phyloP scores from a whole-genome alignment of 2,797 vertebrate genomes.

The Toxotes lorentzi region DNA sequence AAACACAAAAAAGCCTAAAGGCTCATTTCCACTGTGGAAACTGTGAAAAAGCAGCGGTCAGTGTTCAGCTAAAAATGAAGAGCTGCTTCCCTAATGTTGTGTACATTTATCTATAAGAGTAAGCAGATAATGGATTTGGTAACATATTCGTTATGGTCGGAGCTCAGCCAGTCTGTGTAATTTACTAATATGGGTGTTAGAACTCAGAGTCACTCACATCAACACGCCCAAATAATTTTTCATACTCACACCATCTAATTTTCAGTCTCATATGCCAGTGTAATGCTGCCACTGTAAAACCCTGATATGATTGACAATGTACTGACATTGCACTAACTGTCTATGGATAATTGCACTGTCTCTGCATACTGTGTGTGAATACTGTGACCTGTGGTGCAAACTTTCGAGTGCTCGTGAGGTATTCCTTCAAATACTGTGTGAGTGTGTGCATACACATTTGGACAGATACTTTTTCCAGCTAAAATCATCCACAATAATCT shows the following conservation, averaged over 20 bases:
- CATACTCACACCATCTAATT: neutral
- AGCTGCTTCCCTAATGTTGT: neutral
- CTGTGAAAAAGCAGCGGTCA: neutral
- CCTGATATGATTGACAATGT: neutral
- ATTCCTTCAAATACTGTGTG: neutral
- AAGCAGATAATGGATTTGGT: neutral
- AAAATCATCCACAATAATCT: constrained; percentile 17
- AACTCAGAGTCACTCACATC: neutral
- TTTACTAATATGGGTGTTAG: neutral
- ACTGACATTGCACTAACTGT: no score
- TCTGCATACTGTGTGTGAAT: neutral
- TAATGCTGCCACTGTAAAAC: neutral
- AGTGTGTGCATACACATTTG: neutral
- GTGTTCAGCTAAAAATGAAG: neutral
- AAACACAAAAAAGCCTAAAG: no score
- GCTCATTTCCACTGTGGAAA: no score
- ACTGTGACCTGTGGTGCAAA: no score
- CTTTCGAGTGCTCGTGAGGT: neutral
- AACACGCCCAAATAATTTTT: no score
- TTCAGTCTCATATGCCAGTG: neutral
- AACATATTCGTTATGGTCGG: neutral
- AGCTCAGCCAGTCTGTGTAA: neutral
- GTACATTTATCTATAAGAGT: neutral
- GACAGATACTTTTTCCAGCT: neutral
- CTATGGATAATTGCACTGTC: no score